These are phyloP conservation scores for Rhagonycha fulva DNA, from an alignment of 2,888 invertebrate species.

Conservation along the genomic window DNA sequence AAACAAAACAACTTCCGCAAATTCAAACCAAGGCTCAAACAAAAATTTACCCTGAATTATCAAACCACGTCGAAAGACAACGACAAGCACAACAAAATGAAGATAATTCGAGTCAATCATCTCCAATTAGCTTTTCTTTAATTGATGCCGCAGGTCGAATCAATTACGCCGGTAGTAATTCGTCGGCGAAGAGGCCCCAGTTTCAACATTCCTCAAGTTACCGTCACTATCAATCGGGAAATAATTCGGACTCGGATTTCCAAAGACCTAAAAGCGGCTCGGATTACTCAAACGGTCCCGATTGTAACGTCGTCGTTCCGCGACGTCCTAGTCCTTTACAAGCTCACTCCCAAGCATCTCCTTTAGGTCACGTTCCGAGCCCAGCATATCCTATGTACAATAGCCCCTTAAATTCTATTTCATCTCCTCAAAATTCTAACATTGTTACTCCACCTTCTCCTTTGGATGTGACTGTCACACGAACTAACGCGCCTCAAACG, in stretches of 20 bases:
- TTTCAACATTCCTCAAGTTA: conserved; percentile 57
- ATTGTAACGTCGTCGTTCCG: conserved; percentile 67
- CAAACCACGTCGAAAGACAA: conserved; percentile 49
- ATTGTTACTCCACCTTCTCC: conserved; percentile 69
- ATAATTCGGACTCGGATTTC: conserved; percentile 64
- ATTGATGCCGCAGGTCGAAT: conserved; percentile 71
- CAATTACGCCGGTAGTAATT: conserved; percentile 63
- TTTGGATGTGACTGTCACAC: conserved; percentile 69
- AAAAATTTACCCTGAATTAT: conserved; percentile 75
- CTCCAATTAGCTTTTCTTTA: conserved; percentile 76
- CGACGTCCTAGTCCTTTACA: conserved; percentile 71
- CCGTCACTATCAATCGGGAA: conserved; percentile 67
- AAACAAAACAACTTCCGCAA: conserved; percentile 57
- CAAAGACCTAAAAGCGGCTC: conserved; percentile 61
- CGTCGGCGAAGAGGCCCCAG: conserved; percentile 58
- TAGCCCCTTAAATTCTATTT: conserved; percentile 78
- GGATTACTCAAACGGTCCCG: conserved; percentile 55
- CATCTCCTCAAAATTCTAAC: conserved; percentile 69
- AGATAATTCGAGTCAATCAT: conserved; percentile 66
- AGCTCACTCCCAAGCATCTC: conserved; percentile 73
- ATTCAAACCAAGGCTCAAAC: conserved; percentile 79
- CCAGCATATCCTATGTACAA: conserved; percentile 85
- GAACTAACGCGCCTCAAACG: conserved; percentile 60
- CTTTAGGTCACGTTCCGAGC: conserved; percentile 74
- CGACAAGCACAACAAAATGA: conserved; percentile 46